Base-by-base conservation (phyloP, 2,888 invertebrate species). In the Ormyrus rosae region DNA sequence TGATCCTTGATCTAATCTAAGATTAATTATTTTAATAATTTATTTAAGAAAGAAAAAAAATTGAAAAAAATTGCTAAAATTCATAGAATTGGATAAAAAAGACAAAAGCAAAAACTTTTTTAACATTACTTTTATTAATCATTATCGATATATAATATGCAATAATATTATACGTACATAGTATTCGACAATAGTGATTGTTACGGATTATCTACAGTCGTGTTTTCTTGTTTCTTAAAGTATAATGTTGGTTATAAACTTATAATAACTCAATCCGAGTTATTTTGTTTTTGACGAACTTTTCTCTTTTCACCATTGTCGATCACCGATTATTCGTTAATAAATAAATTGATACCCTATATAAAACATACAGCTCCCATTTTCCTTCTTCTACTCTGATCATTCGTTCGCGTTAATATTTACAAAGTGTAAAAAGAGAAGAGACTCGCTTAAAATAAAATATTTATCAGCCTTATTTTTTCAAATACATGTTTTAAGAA, bases 201-300 rank as follows among this genome's bases (percentile, higher is more conserved):
- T 89, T 89, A 90, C 86, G 86, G 88, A 88, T 89, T 90, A 90
- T 90, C 90, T 90, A 90, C 90, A 90, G 84, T 88, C 86, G 85
- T 88, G 86, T 86, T 86, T 85, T 84, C 84, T 84, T 85, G 83
- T 85, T 75, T 85, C 81, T 84, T 81, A 76, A 73, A 73, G 50
- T 77, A 81, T 56, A 53, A 68, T 53, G 13, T 53, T 69, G 65
- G 53, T 72, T 76, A 11, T 61, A 34, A 48, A 73, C 76, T 58
- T 75, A 77, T 75, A 77, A 83, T 68, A 81, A 74, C 75, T 81
- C 79, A 76, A 65, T 71, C 69, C 73, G 68, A 78, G 68, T 75
- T 78, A 80, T 10, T 50, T 71, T 63, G 68, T 76, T 67, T 61
- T 71, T 58, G 34, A 78, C 58, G 53, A 61, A 63, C 68, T 77